Conservation (phyloP, 2,888 invertebrate genomes). For the Gandaritis pyraliata region DNA sequence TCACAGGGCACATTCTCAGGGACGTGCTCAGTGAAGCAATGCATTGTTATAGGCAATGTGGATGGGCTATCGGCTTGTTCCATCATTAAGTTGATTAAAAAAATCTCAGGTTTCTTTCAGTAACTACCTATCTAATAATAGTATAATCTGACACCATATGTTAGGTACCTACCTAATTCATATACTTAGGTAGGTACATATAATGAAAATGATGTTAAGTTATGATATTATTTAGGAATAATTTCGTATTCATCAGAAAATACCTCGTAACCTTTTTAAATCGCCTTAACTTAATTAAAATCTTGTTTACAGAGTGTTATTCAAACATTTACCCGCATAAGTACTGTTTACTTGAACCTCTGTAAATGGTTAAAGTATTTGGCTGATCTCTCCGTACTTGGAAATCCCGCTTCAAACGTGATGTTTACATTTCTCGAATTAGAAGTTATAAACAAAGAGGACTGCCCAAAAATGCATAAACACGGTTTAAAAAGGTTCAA, state of each 20-base stretch:
- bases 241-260: background rate
- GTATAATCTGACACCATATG: too few relatives aligned
- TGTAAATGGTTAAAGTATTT: slow-evolving; percentile 18
- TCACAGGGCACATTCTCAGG: too few relatives aligned
- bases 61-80: too few relatives aligned
- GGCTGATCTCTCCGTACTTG: slow-evolving; percentile 9
- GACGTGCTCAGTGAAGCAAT: too few relatives aligned
- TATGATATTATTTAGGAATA: background rate
- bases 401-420: slow-evolving; percentile 15
- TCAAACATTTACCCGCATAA: background rate
- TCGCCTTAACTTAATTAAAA: background rate
- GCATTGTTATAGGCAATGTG: too few relatives aligned
- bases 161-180: too few relatives aligned
- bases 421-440: slow-evolving; percentile 29
- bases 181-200: too few relatives aligned
- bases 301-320: background rate
- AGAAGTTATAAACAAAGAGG: slow-evolving; percentile 29
- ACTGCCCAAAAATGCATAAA: slow-evolving; percentile 28
- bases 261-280: background rate
- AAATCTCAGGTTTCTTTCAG: too few relatives aligned
- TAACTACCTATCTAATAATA: too few relatives aligned
- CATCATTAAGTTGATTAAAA: too few relatives aligned
- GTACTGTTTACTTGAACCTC: slow-evolving; percentile 5
- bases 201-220: too few relatives aligned
- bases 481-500: slow-evolving; percentile 18